phyloP scores from a whole-genome alignment of 2,113 vertebrate genomes.

The Nesoenas mayeri region DNA sequence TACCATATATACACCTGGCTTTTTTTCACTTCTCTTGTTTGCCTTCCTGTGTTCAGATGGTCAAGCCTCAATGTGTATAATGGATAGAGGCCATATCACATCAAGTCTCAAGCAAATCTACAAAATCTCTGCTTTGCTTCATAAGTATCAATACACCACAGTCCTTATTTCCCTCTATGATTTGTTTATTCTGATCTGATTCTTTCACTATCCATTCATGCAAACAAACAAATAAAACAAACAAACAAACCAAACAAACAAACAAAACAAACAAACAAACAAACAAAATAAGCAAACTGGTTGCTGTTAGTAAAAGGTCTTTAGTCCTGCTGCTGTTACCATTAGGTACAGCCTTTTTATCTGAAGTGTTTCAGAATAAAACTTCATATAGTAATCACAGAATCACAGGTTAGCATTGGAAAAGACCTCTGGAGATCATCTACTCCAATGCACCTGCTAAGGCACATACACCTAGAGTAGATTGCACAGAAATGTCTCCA shows the following conservation, averaged over 20 bases:
- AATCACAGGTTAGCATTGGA: too few relatives aligned
- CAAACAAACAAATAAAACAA: not conserved
- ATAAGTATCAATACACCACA: not conserved
- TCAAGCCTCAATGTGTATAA: not conserved
- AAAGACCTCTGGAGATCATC: too few relatives aligned
- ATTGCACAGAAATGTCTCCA: too few relatives aligned
- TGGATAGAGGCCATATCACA: not conserved
- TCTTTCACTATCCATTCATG: not conserved
- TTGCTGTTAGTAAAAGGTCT: not conserved
- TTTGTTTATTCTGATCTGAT: not conserved
- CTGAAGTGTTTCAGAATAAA: not conserved
- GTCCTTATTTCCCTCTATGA: not conserved
- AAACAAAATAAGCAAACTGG: not conserved
- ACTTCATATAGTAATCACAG: not conserved
- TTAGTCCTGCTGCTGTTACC: not conserved
- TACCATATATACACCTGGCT: accelerated
- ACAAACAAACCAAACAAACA: too few relatives aligned
- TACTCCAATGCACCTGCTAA: too few relatives aligned
- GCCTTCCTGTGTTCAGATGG: not conserved
- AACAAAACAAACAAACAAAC: not conserved
- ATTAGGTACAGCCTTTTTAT: not conserved
- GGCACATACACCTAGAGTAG: too few relatives aligned
- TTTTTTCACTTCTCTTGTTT: not conserved
- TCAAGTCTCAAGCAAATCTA: not conserved
- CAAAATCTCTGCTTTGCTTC: not conserved